Evolutionary conservation across 2,888 invertebrate species (phyloP), one percentile per base, ranked within the genome.

Genomic region (Cataglyphis livida): DNA sequence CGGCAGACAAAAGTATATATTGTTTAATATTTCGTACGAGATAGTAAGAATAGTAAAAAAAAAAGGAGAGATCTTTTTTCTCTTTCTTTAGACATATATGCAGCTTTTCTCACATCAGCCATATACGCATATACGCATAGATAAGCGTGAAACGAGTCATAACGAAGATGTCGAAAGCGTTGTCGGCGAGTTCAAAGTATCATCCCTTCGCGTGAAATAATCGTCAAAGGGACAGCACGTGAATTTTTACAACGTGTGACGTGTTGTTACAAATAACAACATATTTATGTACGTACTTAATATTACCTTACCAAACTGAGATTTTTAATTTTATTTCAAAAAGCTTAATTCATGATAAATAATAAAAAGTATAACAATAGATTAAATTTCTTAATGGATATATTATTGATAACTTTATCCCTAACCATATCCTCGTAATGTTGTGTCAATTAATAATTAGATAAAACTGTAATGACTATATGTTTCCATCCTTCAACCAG

Each of bases 171-270:
- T 81, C 82, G 84, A 89, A 90, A 88, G 85, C 85, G 88, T 75
- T 81, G 89, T 86, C 89, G 89, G 90, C 81, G 84, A 91, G 92
- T 91, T 92, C 92, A 92, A 91, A 92, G 92, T 90, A 90, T 91
- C 91, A 91, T 90, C 92, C 91, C 92, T 88, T 82, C 83, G 87
- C 76, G 85, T 88, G 88, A 86, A 88, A 88, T 89, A 82, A 84
- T 84, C 89, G 90, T 92, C 92, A 92, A 92, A 92, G 92, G 88
- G 88, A 90, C 85, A 86, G 89, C 66, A 79, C 82, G 90, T 88
- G 89, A 32, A 32, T 21, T 32, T 32, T 32, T 32, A 32, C 32
- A 32, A 32, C 32, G 32, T 32, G 6, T 32, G 32, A 6, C 32
- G 32, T 32, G 32, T 32, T 32, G 32, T 32, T 32, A 32, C 32